Conservation (phyloP, 37 sponge, comb jelly and placozoan genomes). For the Diacarnus erythraeanus region DNA sequence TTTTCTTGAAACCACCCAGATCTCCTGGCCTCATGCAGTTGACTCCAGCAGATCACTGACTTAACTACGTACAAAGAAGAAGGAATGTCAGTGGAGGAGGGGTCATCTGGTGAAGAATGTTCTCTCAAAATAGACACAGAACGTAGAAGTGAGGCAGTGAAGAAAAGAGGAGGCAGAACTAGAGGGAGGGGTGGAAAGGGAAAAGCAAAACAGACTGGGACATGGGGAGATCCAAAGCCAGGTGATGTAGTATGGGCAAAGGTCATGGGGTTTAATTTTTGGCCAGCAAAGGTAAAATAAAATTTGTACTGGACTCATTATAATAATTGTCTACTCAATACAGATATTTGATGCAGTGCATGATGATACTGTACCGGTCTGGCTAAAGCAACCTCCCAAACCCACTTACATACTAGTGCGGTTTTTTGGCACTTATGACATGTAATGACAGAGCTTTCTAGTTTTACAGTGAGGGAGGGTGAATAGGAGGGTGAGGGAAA, state of each 20-base stretch:
- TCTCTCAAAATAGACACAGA: slow-evolving; percentile 16
- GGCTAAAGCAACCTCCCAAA: slow-evolving; percentile 52
- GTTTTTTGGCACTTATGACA: slow-evolving; percentile 76
- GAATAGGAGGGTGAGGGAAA: not conserved
- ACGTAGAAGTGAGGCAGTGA: not conserved
- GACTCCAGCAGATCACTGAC: too few relatives aligned
- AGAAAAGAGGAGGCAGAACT: not conserved
- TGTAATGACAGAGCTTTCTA: slow-evolving; percentile 30
- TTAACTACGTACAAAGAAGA: not conserved
- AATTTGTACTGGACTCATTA: not conserved
- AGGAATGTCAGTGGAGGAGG: slow-evolving; percentile 41
- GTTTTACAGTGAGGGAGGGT: too few relatives aligned
- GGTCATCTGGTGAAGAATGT: slow-evolving; percentile 35
- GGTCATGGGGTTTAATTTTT: slow-evolving; percentile 70
- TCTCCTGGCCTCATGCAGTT: too few relatives aligned
- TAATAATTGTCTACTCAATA: not conserved
- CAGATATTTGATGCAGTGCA: slow-evolving; percentile 52
- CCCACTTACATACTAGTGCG: slow-evolving; percentile 47
- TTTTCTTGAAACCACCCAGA: too few relatives aligned
- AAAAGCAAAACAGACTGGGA: not conserved
- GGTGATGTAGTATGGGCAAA: slow-evolving; percentile 79
- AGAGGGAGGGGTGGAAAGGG: slow-evolving; percentile 2
- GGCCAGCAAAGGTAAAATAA: slow-evolving; percentile 58
- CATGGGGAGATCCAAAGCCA: slow-evolving; percentile 6
- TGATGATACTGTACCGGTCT: slow-evolving; percentile 41